phyloP scores from a whole-genome alignment of 2,888 invertebrate species.

The Hesperia comma region DNA sequence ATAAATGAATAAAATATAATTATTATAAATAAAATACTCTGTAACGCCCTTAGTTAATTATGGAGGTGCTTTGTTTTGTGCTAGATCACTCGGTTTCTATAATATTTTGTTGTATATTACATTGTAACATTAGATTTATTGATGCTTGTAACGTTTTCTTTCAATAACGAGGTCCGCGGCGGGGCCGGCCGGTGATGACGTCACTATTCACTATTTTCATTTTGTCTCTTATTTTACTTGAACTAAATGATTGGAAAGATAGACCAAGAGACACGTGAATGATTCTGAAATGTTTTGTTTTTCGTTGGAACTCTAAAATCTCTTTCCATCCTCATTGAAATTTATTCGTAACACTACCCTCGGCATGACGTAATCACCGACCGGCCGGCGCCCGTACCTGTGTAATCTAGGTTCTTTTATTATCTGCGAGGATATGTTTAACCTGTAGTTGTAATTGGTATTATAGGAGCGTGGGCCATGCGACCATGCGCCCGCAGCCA shows the following conservation, averaged over 20 bases:
- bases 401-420: conserved; percentile 27
- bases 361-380: too few relatives aligned
- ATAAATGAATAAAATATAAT: conserved; percentile 50
- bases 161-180: conserved; percentile 28
- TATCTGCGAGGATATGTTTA: conserved; percentile 35
- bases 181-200: conserved; percentile 1
- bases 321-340: too few relatives aligned
- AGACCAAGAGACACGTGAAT: too few relatives aligned
- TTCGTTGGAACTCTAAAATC: too few relatives aligned
- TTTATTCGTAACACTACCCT: too few relatives aligned
- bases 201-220: background rate
- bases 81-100: conserved; percentile 54
- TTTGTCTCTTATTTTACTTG: too few relatives aligned
- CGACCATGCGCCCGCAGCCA: conserved; percentile 4
- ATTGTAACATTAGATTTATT: conserved; percentile 53
- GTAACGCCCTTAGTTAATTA: conserved; percentile 52
- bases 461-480: conserved; percentile 19
- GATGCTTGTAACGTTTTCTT: conserved; percentile 57
- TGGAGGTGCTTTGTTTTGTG: conserved; percentile 62
- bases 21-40: conserved; percentile 44
- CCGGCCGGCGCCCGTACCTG: background rate
- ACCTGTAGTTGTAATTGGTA: conserved; percentile 29
- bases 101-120: conserved; percentile 61
- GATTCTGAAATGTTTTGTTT: too few relatives aligned
- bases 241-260: too few relatives aligned